These are phyloP conservation scores for Pipistrellus nathusii DNA, from an alignment of 2,797 vertebrate species.

Conservation along the genomic window DNA sequence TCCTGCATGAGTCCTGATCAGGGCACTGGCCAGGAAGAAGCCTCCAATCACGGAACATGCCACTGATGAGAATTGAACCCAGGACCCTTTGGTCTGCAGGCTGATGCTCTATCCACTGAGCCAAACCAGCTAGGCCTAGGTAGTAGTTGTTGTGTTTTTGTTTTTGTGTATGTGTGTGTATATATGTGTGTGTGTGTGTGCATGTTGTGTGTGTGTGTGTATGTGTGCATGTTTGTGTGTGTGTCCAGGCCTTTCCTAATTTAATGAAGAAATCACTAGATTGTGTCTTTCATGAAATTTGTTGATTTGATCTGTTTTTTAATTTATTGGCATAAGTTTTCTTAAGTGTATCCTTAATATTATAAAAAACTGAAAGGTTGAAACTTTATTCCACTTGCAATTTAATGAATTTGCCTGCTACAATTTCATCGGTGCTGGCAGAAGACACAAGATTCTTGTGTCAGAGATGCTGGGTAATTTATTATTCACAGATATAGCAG, in stretches of 20 bases:
- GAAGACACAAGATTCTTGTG: neutral
- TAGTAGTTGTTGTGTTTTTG: neutral
- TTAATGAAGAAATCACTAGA: neutral
- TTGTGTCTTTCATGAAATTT: neutral
- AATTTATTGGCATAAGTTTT: neutral
- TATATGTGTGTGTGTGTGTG: no score
- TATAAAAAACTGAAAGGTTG: neutral
- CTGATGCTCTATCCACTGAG: no score
- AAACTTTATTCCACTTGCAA: neutral
- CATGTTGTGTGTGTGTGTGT: no score
- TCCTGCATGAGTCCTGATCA: no score
- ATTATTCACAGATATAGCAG: neutral
- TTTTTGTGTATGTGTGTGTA: no score
- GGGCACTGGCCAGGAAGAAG: no score
- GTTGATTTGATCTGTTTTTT: conserved; percentile 23
- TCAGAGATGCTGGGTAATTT: neutral
- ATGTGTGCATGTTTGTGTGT: neutral
- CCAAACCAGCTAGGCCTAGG: no score
- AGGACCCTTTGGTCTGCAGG: no score
- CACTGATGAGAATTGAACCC: no score
- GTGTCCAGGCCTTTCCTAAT: neutral
- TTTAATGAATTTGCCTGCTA: neutral
- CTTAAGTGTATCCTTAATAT: neutral
- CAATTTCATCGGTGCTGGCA: neutral
- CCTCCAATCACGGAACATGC: no score